Base-by-base conservation (phyloP, 2,113 vertebrate genomes). In the Chascanopsetta lugubris region DNA sequence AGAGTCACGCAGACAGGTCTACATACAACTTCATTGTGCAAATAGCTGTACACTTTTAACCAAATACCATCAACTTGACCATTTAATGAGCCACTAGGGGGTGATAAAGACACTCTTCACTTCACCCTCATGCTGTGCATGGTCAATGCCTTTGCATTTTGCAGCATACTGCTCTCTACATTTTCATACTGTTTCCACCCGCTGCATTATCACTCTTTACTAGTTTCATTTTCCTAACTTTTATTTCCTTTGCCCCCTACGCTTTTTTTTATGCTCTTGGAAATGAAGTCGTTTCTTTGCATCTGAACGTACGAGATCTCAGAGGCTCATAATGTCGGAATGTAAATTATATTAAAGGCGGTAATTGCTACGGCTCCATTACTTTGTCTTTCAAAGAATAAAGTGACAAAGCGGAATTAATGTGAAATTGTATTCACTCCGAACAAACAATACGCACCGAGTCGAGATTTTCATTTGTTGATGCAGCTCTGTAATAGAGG, bases 401-500 rank as follows among this genome's bases (percentile, higher is more conserved):
- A 55, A 43, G 1, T 4, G 7, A 74, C 57, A 60, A 46, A 17
- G 18, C 22, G 22, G 36, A 61, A 42, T 69, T 72, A 12, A 69
- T 61, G 63, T 57, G n/a, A 74, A 73, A 69, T 62, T 66, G 12
- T 59, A 17, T 34, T 75, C 21, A 36, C 20, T 69, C 54, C 65
- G 63, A n/a, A 68, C 54, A 72, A 78, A 80, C 58, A 87, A 76
- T 62, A 47, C 26, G 51, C 65, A 6, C 22, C 46, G 21, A 84
- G 80, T 46, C 80, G 55, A 24, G 24, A 51, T 62, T 25, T 30
- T 9, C 15, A 61, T 87, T 80, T 71, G 30, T 29, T 58, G 40
- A 69, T 62, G 11, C 45, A 62, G 6, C 47, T 61, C 66, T 61
- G 2, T 48, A 27, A 40, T 15, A 46, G 43, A 48, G 58, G 6